Evolutionary conservation across 2,113 vertebrate species (phyloP).

Genomic region (Meriones unguiculatus): DNA sequence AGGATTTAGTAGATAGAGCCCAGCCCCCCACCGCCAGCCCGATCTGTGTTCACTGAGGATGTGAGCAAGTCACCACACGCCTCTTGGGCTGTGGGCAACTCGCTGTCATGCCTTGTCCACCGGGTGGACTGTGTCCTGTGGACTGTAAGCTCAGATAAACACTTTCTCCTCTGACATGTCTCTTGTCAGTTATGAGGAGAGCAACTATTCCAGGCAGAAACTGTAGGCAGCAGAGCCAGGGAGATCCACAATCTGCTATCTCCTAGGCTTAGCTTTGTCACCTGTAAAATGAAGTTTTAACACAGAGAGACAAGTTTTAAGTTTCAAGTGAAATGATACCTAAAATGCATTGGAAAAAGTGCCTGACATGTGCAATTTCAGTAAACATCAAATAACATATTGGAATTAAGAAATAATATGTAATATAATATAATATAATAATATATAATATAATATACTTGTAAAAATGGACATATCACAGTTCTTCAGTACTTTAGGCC

Average conservation of each 20-base stretch:
- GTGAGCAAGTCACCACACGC: not conserved
- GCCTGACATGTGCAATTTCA: not conserved
- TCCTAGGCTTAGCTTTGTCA: not conserved
- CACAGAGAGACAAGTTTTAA: not conserved
- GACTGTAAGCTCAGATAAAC: too few relatives aligned
- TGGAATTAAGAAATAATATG: conserved; percentile 5
- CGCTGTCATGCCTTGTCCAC: not conserved
- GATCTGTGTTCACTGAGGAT: not conserved
- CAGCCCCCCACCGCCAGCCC: not conserved
- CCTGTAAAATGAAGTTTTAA: not conserved
- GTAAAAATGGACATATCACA: not conserved
- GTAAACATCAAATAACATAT: not conserved
- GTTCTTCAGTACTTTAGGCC: not conserved
- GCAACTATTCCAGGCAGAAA: not conserved
- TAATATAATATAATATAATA: not conserved
- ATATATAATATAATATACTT: not conserved
- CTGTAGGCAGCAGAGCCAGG: too few relatives aligned
- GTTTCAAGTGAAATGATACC: not conserved
- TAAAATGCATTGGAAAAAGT: not conserved
- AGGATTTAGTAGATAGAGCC: not conserved
- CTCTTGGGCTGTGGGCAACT: too few relatives aligned
- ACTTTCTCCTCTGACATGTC: not conserved
- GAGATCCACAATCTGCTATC: not conserved
- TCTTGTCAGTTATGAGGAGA: not conserved
- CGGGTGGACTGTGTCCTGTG: not conserved